phyloP scores from a whole-genome alignment of 2,113 vertebrate species.

The Saccopteryx bilineata region DNA sequence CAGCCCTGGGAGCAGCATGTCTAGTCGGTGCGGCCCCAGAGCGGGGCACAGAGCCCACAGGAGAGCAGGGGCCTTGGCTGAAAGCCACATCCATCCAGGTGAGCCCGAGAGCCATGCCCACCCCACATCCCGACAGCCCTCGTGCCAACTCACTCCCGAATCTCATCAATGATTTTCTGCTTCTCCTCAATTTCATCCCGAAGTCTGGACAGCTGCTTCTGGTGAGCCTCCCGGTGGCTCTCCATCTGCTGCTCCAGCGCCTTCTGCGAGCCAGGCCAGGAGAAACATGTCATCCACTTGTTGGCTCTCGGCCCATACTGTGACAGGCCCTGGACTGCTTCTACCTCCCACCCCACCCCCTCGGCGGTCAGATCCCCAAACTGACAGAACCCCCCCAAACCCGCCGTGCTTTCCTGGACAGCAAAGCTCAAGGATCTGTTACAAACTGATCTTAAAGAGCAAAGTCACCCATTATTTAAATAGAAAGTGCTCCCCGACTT shows the following conservation, averaged over 20 bases:
- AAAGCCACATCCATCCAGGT: background rate
- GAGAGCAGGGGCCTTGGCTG: background rate
- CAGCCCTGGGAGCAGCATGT: background rate
- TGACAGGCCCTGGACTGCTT: conserved; percentile 16
- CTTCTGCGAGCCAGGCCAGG: conserved; percentile 87
- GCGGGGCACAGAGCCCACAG: background rate
- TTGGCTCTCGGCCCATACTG: background rate
- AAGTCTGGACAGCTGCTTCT: conserved; percentile 94
- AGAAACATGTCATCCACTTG: conserved; percentile 13
- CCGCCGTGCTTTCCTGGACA: background rate
- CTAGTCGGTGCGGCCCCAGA: background rate
- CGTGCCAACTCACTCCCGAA: conserved; percentile 91
- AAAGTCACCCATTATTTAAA: background rate
- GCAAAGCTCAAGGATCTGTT: background rate
- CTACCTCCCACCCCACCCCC: background rate
- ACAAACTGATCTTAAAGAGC: background rate
- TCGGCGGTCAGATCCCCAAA: background rate
- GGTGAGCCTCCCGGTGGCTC: conserved; percentile 93
- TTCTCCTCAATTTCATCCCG: conserved; percentile 95
- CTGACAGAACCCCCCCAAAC: background rate
- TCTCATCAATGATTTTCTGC: conserved; percentile 95
- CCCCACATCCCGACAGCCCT: fast-evolving
- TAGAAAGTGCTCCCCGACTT: background rate
- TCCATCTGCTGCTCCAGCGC: conserved; percentile 95
- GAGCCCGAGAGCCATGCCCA: background rate